Percentiles rank a stretch among this genome's conserved stretches.
Evolutionary conservation across 2,888 invertebrate genomes (phyloP).

Genomic region (Amphipoea oculea): DNA sequence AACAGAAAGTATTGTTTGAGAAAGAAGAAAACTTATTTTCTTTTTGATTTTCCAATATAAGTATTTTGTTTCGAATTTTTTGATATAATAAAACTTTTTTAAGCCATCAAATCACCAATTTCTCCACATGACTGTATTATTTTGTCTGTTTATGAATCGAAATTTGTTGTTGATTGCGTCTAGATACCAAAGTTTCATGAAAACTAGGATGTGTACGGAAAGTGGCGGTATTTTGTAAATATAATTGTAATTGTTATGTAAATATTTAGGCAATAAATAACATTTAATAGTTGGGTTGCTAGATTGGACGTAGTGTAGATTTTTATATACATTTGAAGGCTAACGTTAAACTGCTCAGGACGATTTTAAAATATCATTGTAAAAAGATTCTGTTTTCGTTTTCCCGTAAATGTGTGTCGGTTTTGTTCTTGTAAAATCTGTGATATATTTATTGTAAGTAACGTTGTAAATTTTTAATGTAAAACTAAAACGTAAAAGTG

Average conservation of each 20-base stretch:
- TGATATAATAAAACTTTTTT: background rate
- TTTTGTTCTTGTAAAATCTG: slow-evolving; percentile 89
- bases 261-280: slow-evolving; percentile 75
- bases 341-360: slow-evolving; percentile 70
- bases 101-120: background rate
- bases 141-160: background rate
- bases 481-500: slow-evolving; percentile 70
- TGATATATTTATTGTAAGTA: slow-evolving; percentile 90
- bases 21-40: background rate
- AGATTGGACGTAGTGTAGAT: slow-evolving; percentile 81
- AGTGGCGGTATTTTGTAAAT: slow-evolving; percentile 67
- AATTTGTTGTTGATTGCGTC: slow-evolving; percentile 43
- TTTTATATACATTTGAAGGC: slow-evolving; percentile 75
- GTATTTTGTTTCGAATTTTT: background rate
- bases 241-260: slow-evolving; percentile 81
- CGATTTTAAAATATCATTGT: slow-evolving; percentile 62
- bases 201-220: slow-evolving; percentile 15
- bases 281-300: slow-evolving; percentile 80
- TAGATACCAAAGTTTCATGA: slow-evolving; percentile 20
- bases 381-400: slow-evolving; percentile 68
- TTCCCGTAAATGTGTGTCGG: slow-evolving; percentile 72
- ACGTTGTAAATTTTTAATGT: slow-evolving; percentile 83
- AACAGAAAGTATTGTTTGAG: background rate
- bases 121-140: background rate
- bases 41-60: background rate